Base-by-base conservation (phyloP, 1,140 invertebrate species). In the Heliconius eleuchia region DNA sequence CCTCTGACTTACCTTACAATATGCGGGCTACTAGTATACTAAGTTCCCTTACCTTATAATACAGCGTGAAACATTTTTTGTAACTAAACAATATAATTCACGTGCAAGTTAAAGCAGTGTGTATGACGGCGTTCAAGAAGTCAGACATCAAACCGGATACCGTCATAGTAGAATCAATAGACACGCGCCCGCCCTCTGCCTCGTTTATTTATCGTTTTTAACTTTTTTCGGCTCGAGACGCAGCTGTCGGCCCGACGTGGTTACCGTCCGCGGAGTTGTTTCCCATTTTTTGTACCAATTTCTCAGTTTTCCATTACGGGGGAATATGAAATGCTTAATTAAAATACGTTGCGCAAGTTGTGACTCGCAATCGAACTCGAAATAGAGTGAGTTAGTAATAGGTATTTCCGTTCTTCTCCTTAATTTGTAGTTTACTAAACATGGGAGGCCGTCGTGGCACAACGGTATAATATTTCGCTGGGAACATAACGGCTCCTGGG, bases 161-260 rank as follows among this genome's bases (percentile, higher is more conserved):
- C 70, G 71, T 46, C 52, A 71, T 76, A 72, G 76, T 73, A 34
- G 13, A 75, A 80, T 80, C 78, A 80, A 80, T 80, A 80, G 70
- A 37, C 73, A 71, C 70, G 57, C 70, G 9, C 30, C 11, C 70
- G 78, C 74, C 70, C 9, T 19, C 19, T 39, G 78, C 74, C 50
- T 76, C 57, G 50, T 76, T 80, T 77, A 77, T 77, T 71, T 77
- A 77, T 77, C 70, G 46, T 55, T 55, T 72, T 72, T 39, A 77
- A 72, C 50, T 72, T 77, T 72, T 77, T 72, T 72, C 71, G 70
- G 37, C 39, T 6, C 70, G 76, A 55, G 23, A 55, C 76, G 11
- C 76, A 77, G 76, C 76, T 77, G 76, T 70, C 27, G 76, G 71
- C n/a, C 1, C 37, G 37, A 72, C 71, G 71, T 72, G 71, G 7